Evolutionary conservation across 2,888 invertebrate genomes (phyloP).

Genomic region (Eustalomyia histrio): DNA sequence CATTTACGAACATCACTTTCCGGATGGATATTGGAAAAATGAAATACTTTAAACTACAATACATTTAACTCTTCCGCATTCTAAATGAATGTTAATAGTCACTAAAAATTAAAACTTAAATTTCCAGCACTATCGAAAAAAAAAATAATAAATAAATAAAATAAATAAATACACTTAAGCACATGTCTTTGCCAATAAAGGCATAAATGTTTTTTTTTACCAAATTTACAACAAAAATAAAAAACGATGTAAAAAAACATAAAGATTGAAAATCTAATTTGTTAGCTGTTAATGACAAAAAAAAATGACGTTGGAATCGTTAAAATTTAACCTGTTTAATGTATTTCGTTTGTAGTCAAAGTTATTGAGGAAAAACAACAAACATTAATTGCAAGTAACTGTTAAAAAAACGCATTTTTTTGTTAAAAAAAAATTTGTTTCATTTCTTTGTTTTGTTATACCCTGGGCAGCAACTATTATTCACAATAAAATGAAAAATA

Average conservation of each 20-base stretch:
- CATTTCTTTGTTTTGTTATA: background rate
- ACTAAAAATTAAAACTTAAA: background rate
- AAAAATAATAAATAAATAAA: too few relatives aligned
- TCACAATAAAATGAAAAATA: too few relatives aligned
- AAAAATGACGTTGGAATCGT: background rate
- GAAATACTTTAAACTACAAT: background rate
- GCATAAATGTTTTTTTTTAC: slow-evolving; percentile 51
- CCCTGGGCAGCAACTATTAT: too few relatives aligned
- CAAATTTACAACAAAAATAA: slow-evolving; percentile 29
- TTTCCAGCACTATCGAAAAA: background rate
- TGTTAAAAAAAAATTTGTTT: too few relatives aligned
- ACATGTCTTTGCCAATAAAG: slow-evolving; percentile 26
- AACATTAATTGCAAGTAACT: background rate
- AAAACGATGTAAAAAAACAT: background rate
- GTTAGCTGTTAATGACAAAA: background rate
- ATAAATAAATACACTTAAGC: background rate
- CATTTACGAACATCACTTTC: background rate
- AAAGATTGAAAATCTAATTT: slow-evolving; percentile 7
- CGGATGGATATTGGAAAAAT: background rate
- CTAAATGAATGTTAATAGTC: background rate
- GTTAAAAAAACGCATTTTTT: too few relatives aligned
- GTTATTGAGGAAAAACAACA: background rate
- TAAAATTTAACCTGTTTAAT: background rate
- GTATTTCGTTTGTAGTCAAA: background rate
- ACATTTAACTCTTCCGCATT: slow-evolving; percentile 9